A percentile compares a stretch with the other conserved stretches of the same genome.
Conservation (phyloP, 2,888 invertebrate species). For the Helicoverpa assulta region DNA sequence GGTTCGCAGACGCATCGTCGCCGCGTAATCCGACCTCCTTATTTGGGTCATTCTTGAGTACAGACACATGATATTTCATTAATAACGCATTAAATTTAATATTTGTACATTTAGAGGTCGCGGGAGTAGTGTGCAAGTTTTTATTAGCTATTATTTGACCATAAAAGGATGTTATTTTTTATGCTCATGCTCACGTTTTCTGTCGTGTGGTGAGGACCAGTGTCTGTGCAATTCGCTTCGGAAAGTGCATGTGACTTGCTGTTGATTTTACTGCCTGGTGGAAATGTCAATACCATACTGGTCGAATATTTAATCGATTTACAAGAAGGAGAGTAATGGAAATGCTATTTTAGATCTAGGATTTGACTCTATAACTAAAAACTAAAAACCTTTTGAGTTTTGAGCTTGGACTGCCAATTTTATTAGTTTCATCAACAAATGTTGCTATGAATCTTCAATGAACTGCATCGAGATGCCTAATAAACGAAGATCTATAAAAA, state of each 20-base stretch:
- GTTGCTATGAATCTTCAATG: no score
- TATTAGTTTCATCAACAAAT: no score
- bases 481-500: background rate
- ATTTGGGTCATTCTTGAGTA: conserved; percentile 53
- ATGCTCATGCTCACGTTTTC: conserved; percentile 35
- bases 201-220: conserved; percentile 19
- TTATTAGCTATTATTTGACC: conserved; percentile 29
- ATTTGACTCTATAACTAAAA: no score
- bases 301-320: no score
- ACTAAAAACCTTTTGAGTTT: no score
- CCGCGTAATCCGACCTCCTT: conserved; percentile 44
- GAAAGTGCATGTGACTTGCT: background rate
- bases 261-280: background rate
- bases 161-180: conserved; percentile 26
- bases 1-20: conserved; percentile 53
- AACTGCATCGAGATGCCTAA: background rate
- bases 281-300: background rate
- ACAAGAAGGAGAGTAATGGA: no score
- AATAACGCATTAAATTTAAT: conserved; percentile 33
- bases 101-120: conserved; percentile 44
- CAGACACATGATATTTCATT: conserved; percentile 45
- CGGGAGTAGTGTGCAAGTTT: conserved; percentile 30
- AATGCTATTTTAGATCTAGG: no score
- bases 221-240: background rate
- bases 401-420: no score